These are phyloP conservation scores for Crocallis elinguaria DNA, from an alignment of 2,888 invertebrate genomes.

Conservation along the genomic window DNA sequence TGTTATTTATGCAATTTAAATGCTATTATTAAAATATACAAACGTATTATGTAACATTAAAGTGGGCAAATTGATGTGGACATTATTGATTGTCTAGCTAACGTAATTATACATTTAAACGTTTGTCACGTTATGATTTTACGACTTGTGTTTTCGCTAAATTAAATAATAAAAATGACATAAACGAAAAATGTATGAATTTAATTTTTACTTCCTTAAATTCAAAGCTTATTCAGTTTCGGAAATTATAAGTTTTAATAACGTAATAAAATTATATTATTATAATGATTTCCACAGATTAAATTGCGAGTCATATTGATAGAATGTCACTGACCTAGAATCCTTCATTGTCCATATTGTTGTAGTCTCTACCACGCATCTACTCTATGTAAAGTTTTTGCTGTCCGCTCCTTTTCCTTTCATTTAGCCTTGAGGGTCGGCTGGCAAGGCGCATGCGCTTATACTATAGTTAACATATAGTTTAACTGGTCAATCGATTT, in stretches of 20 bases:
- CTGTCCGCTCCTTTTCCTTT: constrained; percentile 73
- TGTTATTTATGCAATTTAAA: constrained; percentile 18
- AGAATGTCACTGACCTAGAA: constrained; percentile 27
- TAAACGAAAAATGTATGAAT: background rate
- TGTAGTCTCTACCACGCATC: constrained; percentile 38
- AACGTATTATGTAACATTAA: constrained; percentile 11
- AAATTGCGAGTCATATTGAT: constrained; percentile 4
- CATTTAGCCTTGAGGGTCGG: constrained; percentile 67
- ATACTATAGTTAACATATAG: background rate
- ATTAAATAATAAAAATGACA: background rate
- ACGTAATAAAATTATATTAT: too few relatives aligned
- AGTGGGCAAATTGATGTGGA: constrained; percentile 13
- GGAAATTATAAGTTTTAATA: too few relatives aligned
- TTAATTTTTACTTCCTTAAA: too few relatives aligned
- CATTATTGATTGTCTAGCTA: constrained; percentile 6
- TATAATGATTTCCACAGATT: background rate
- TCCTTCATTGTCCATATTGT: constrained; percentile 21
- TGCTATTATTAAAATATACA: constrained; percentile 7
- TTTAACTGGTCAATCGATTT: constrained; percentile 8
- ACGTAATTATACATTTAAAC: constrained; percentile 2
- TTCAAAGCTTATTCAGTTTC: too few relatives aligned
- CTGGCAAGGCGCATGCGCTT: constrained; percentile 35
- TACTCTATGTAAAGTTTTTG: constrained; percentile 60
- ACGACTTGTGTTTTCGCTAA: background rate
- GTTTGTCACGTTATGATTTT: background rate